Evolutionary conservation across 2,888 invertebrate genomes (phyloP).

Genomic region (Sialis fuliginosa): DNA sequence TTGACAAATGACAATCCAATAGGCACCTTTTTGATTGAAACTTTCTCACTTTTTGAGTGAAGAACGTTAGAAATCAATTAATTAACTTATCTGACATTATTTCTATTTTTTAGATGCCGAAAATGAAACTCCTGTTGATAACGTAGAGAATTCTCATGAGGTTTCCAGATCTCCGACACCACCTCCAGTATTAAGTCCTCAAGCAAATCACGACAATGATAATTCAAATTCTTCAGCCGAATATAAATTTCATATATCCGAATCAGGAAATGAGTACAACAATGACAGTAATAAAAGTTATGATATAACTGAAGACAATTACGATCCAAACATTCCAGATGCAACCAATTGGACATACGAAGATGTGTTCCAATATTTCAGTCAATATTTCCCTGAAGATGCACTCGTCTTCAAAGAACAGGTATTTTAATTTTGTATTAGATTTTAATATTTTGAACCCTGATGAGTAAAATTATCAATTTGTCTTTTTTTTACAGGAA

Average conservation of each 20-base stretch:
- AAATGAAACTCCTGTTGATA: neutral
- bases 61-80: too few species aligned
- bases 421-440: slow-evolving; percentile 20
- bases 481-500: slow-evolving; percentile 37
- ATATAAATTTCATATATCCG: slow-evolving; percentile 6
- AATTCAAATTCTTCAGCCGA: slow-evolving; percentile 7
- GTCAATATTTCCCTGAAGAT: slow-evolving; percentile 58
- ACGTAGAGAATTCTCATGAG: neutral
- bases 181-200: slow-evolving; percentile 22
- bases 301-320: slow-evolving; percentile 19
- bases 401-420: slow-evolving; percentile 69
- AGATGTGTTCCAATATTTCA: slow-evolving; percentile 68
- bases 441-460: slow-evolving; percentile 2
- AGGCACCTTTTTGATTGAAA: too few species aligned
- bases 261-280: slow-evolving; percentile 13
- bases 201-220: slow-evolving; percentile 6
- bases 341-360: slow-evolving; percentile 66
- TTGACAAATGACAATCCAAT: too few species aligned
- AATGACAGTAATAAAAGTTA: slow-evolving; percentile 4
- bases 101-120: too few species aligned
- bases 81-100: too few species aligned
- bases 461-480: neutral
- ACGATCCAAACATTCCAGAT: slow-evolving; percentile 57
- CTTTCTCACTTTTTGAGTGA: too few species aligned
- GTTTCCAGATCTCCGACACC: slow-evolving; percentile 16